Evolutionary conservation across 2,888 invertebrate species (phyloP).

Genomic region (Caenorhabditis sinica): DNA sequence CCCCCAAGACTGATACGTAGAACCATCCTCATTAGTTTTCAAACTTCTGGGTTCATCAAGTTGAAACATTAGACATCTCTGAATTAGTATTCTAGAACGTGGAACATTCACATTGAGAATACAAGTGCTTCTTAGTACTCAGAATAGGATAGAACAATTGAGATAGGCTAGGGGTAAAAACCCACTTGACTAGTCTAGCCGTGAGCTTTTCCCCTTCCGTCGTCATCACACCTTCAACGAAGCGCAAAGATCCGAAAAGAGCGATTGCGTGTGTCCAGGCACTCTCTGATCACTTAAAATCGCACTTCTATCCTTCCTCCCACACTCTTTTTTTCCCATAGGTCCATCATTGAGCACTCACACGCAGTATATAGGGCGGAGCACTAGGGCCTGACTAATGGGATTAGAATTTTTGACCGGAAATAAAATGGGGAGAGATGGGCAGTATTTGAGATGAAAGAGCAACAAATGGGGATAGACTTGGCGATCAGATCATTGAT

Average conservation of each 20-base stretch:
- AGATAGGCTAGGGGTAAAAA: not conserved
- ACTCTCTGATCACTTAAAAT: conserved; percentile 52
- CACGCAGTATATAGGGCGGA: conserved; percentile 9
- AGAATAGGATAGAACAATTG: not conserved
- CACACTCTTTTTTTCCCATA: conserved; percentile 23
- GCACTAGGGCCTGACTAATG: conserved; percentile 48
- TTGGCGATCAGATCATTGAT: conserved; percentile 38
- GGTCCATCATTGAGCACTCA: conserved; percentile 31
- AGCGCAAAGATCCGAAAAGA: conserved; percentile 50
- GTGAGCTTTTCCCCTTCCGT: not conserved
- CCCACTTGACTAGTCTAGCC: conserved; percentile 19
- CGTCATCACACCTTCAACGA: conserved; percentile 41
- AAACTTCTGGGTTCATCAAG: not conserved
- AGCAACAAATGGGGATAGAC: conserved; percentile 10
- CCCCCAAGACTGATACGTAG: not conserved
- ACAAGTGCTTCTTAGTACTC: not conserved
- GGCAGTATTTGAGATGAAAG: conserved; percentile 10
- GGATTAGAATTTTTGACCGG: conserved; percentile 62
- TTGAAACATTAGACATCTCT: conserved; percentile 15
- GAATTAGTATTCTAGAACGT: conserved; percentile 38
- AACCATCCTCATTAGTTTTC: not conserved
- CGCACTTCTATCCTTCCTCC: conserved; percentile 15
- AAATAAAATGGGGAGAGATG: conserved; percentile 32
- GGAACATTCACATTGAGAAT: not conserved
- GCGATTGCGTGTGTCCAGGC: conserved; percentile 54